Evolutionary conservation across 1,140 invertebrate species (phyloP), one percentile per base, ranked within the genome.

Genomic region (Bombus cullumanus): DNA sequence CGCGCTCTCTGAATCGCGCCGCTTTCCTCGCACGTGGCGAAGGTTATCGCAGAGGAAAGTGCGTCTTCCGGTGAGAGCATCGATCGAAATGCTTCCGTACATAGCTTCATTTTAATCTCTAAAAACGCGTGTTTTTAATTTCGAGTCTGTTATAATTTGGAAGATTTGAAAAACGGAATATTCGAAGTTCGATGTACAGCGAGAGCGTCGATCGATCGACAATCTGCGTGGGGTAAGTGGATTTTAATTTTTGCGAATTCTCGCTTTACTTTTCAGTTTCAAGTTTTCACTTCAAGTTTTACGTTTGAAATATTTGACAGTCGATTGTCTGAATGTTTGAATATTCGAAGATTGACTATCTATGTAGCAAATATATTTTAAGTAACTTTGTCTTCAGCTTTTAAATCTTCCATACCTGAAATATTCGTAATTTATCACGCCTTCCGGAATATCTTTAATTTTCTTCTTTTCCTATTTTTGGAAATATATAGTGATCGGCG

Each of bases 1-100:
- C 90, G 91, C 81, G 77, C n/a, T 25, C 5, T 28, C 37, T 74
- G 37, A n/a, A 85, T 68, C 47, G 75, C 75, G 82, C 34, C 39
- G 22, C 34, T 72, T 18, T 28, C 86, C 10, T 82, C 22, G 66
- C 77, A 80, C 53, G 81, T 81, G 88, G 78, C 74, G 77, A 84
- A 80, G 73, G 73, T 78, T 71, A 88, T 47, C 71, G 62, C 66
- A 22, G 53, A 69, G 62, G 69, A 83, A 86, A 80, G 78, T 77
- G 59, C 76, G 62, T 80, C 59, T 78, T 83, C 66, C 66, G 75
- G 80, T 81, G 62, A 81, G 25, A 68, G 62, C 0, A 59, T n/a
- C 31, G 64, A 84, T 84, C 64, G 59, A 62, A 53, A 53, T 53
- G 47, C 47, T 22, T 53, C 18, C 47, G 47, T 53, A 22, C 1